Evolutionary conservation across 2,797 vertebrate species (phyloP).

Genomic region (Apogon talboti): DNA sequence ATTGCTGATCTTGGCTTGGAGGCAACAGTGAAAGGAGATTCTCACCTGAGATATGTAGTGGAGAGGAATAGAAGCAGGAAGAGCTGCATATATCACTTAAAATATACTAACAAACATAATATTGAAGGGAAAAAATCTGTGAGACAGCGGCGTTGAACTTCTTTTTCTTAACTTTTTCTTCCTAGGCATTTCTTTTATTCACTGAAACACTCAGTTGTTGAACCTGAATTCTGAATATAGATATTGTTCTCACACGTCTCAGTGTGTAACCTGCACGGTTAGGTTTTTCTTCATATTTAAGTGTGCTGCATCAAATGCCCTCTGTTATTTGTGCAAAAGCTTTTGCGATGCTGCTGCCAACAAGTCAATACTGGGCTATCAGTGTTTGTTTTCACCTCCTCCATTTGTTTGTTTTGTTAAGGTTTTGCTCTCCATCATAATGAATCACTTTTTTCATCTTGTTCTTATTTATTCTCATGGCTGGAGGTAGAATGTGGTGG

Average conservation of each 20-base stretch:
- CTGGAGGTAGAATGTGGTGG: constrained; percentile 81
- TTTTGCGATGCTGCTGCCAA: constrained; percentile 61
- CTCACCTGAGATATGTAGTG: constrained; percentile 82
- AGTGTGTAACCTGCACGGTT: constrained; percentile 9
- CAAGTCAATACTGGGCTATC: constrained; percentile 63
- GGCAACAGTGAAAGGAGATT: constrained; percentile 76
- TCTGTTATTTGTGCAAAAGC: constrained; percentile 46
- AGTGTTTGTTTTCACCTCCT: constrained; percentile 71
- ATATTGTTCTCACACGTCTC: constrained; percentile 5
- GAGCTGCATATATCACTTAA: constrained; percentile 55
- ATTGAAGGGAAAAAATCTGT: constrained; percentile 29
- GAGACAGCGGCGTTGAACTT: constrained; percentile 27
- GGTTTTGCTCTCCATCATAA: constrained; percentile 84
- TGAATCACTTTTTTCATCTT: constrained; percentile 81
- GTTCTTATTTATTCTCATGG: constrained; percentile 85
- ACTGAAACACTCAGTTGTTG: constrained; percentile 11
- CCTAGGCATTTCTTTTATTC: constrained; percentile 20
- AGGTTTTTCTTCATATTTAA: constrained; percentile 17
- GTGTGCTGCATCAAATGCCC: constrained; percentile 28
- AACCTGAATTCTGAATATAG: constrained; percentile 6
- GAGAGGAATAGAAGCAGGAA: constrained; percentile 49
- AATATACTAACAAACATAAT: constrained; percentile 53
- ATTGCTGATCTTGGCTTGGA: constrained; percentile 79
- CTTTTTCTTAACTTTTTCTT: constrained; percentile 12
- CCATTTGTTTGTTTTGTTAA: constrained; percentile 84